Evolutionary conservation across 2,888 invertebrate species (phyloP).

Genomic region (Tuta absoluta): DNA sequence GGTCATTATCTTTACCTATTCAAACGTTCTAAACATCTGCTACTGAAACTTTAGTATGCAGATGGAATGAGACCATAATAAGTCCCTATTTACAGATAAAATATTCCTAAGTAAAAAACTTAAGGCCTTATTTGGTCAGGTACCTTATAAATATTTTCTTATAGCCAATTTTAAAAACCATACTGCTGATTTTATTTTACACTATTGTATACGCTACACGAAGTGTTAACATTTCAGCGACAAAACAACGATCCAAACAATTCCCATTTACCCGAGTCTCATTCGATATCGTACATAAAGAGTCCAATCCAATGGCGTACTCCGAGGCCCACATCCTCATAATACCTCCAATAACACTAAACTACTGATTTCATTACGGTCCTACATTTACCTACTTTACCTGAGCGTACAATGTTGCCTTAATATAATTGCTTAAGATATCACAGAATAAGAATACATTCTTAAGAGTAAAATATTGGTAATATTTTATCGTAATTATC

Average conservation of each 20-base stretch:
- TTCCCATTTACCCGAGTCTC: background rate
- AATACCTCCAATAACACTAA: constrained; percentile 60
- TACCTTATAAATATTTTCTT: too few relatives aligned
- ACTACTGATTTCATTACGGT: constrained; percentile 64
- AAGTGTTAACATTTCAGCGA: background rate
- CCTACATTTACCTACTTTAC: constrained; percentile 53
- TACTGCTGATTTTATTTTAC: background rate
- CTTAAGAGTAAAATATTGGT: constrained; percentile 58
- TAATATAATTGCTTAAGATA: constrained; percentile 62
- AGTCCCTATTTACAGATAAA: too few relatives aligned
- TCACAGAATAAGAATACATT: constrained; percentile 54
- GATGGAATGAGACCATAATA: too few relatives aligned
- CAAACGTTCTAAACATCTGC: too few relatives aligned
- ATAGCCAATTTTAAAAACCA: too few relatives aligned
- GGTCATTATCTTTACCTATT: too few relatives aligned
- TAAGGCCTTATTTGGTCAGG: too few relatives aligned
- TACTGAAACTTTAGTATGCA: too few relatives aligned
- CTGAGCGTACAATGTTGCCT: constrained; percentile 59
- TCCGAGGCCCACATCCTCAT: constrained; percentile 49
- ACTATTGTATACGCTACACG: background rate
- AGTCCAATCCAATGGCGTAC: constrained; percentile 21
- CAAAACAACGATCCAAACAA: background rate
- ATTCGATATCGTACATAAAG: constrained; percentile 17
- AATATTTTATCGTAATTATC: constrained; percentile 63
- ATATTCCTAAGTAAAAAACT: too few relatives aligned